Base-by-base conservation (phyloP, 2,888 invertebrate species). In the Himalopsyche japonica region DNA sequence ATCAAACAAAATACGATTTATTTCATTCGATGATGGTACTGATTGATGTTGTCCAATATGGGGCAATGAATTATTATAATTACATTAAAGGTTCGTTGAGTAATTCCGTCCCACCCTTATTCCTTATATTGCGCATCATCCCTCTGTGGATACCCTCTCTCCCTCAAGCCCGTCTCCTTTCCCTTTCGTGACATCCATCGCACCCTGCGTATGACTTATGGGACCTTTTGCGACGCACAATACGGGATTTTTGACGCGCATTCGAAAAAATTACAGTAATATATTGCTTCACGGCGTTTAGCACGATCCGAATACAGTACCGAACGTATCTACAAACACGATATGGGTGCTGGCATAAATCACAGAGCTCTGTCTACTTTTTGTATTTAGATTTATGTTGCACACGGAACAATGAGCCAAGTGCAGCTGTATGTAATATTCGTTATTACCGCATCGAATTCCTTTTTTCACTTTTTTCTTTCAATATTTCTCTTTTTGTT, bases 361-460 rank as follows among this genome's bases (percentile, higher is more conserved):
- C 87, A 87, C 86, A 48, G 76, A 81, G 64, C 81, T 81, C 84
- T 84, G 84, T 86, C 81, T 83, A 80, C 82, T 84, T 86, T 85
- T 84, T 83, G 82, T 85, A 83, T 87, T 86, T 86, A 86, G 86
- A 87, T 87, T 87, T 87, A 87, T 87, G 86, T 85, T 80, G 77
- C 82, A 47, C 70, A 78, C 79, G 49, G 85, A 86, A 86, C 86
- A 87, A 85, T 84, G 86, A 84, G 83, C 83, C 78, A 83, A 83
- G 81, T 87, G 86, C 85, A 86, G 86, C 86, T 86, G 86, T 85
- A 86, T 84, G 86, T 84, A 86, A 85, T 86, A 85, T 85, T 86
- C 85, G 86, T 86, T 86, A 86, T 86, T 86, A 86, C 86, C 86
- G 86, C 86, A 86, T 86, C 86, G 83, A 86, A 86, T 86, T 85